phyloP scores from a whole-genome alignment of 2,888 invertebrate species.

The Heterodera filipjevi region DNA sequence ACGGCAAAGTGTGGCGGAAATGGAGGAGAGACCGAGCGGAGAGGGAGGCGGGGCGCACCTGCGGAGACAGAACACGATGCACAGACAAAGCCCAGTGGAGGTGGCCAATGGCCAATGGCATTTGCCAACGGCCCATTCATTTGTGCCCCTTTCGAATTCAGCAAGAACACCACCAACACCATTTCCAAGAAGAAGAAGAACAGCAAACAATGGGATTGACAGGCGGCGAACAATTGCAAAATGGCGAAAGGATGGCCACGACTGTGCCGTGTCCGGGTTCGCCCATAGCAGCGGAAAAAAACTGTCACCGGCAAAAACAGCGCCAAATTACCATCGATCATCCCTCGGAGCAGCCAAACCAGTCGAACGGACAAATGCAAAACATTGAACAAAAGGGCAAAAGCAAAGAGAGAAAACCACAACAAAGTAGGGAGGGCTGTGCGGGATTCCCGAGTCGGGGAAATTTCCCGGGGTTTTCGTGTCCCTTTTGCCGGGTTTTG shows the following conservation, averaged over 20 bases:
- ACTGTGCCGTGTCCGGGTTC: too few species aligned
- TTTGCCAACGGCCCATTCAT: neutral
- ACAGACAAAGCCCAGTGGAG: conserved; percentile 44
- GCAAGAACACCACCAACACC: neutral
- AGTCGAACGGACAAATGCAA: conserved; percentile 8
- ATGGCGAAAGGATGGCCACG: neutral
- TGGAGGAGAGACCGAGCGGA: neutral
- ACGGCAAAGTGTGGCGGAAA: neutral
- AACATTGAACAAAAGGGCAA: conserved; percentile 2
- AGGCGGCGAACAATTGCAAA: neutral
- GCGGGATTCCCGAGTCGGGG: too few species aligned
- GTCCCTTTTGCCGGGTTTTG: too few species aligned
- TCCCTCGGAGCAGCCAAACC: neutral
- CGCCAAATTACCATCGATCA: neutral
- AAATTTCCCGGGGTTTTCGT: too few species aligned
- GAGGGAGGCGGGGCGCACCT: neutral
- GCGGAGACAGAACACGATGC: conserved; percentile 41
- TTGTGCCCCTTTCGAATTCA: neutral
- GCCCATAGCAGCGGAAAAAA: neutral
- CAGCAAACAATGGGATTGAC: neutral
- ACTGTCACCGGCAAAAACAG: neutral
- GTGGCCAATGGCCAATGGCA: neutral
- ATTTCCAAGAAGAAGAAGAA: neutral
- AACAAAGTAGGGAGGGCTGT: too few species aligned
- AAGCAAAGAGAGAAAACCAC: neutral